These are phyloP conservation scores for Gryllus bimaculatus DNA, from an alignment of 1,140 invertebrate species.

Conservation along the genomic window DNA sequence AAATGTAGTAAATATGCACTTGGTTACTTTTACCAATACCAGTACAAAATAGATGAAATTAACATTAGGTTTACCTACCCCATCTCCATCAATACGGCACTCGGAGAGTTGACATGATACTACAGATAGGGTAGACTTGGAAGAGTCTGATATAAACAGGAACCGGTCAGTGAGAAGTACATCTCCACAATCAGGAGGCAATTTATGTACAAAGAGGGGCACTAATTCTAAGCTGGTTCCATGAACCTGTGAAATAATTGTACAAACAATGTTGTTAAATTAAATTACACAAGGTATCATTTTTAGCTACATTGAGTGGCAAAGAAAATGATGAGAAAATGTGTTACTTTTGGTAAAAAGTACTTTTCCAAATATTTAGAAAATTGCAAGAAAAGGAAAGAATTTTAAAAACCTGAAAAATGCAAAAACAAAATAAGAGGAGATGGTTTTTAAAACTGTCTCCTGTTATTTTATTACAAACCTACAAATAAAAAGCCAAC, in stretches of 20 bases:
- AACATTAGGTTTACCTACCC: constrained; percentile 29
- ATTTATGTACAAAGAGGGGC: constrained; percentile 59
- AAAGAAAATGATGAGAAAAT: too few species aligned
- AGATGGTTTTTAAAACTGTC: too few species aligned
- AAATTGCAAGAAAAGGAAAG: not conserved
- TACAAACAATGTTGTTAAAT: not conserved
- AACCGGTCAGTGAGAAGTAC: constrained; percentile 42
- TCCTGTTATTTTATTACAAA: too few species aligned
- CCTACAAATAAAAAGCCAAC: not conserved
- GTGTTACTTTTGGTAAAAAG: constrained; percentile 1
- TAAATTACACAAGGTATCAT: too few species aligned
- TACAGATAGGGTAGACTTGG: constrained; percentile 40
- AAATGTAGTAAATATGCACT: too few species aligned
- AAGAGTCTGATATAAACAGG: constrained; percentile 46
- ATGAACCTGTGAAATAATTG: constrained; percentile 41
- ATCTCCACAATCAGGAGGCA: constrained; percentile 27
- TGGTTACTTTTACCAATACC: too few species aligned
- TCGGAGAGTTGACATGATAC: constrained; percentile 52
- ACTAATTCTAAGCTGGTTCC: constrained; percentile 51
- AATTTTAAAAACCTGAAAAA: not conserved
- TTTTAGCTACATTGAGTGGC: too few species aligned
- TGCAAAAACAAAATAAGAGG: not conserved
- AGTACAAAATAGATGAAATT: too few species aligned
- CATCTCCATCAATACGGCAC: constrained; percentile 44
- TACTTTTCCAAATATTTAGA: not conserved